Percentiles rank a stretch among this genome's conserved stretches.
These are phyloP conservation scores for Drosophila navojoa DNA, from an alignment of 1,140 invertebrate genomes.

Conservation along the genomic window DNA sequence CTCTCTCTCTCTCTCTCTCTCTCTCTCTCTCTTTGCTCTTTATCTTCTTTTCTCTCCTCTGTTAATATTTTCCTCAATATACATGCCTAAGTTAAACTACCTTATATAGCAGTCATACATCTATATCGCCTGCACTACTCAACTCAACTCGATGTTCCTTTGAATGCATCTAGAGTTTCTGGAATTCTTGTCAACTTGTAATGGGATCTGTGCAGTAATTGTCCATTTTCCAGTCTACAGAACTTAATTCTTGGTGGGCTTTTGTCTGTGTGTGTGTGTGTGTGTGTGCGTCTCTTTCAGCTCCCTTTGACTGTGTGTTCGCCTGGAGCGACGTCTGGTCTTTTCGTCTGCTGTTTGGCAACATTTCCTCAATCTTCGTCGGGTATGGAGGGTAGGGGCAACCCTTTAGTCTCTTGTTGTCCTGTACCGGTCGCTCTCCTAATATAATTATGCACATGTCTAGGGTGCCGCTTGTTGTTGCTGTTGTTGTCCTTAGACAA, in stretches of 20 bases:
- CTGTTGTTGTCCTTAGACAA: constrained; percentile 64
- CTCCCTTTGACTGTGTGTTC: constrained; percentile 30
- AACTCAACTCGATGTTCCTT: too few relatives aligned
- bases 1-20: too few relatives aligned
- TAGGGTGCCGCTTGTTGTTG: constrained; percentile 26
- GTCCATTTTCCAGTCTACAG: constrained; percentile 69
- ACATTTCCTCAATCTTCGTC: constrained; percentile 55
- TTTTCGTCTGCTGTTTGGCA: constrained; percentile 55
- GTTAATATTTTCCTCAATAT: too few relatives aligned
- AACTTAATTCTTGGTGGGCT: constrained; percentile 53
- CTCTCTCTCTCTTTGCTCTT: too few relatives aligned
- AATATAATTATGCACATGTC: constrained; percentile 78
- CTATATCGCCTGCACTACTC: too few relatives aligned
- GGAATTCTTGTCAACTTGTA: constrained; percentile 9
- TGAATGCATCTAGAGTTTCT: not conserved
- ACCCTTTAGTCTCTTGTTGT: constrained; percentile 52
- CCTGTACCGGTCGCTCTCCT: constrained; percentile 14
- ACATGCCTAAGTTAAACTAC: too few relatives aligned
- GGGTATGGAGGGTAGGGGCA: constrained; percentile 19
- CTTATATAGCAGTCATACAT: too few relatives aligned
- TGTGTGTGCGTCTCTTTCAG: not conserved
- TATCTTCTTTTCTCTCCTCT: too few relatives aligned
- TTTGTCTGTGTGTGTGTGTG: not conserved
- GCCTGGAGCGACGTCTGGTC: constrained; percentile 61
- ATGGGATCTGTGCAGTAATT: constrained; percentile 58